Percentiles rank a stretch among this genome's conserved stretches.
phyloP scores from a whole-genome alignment of 2,888 invertebrate species.

The Drosophila neotestacea region DNA sequence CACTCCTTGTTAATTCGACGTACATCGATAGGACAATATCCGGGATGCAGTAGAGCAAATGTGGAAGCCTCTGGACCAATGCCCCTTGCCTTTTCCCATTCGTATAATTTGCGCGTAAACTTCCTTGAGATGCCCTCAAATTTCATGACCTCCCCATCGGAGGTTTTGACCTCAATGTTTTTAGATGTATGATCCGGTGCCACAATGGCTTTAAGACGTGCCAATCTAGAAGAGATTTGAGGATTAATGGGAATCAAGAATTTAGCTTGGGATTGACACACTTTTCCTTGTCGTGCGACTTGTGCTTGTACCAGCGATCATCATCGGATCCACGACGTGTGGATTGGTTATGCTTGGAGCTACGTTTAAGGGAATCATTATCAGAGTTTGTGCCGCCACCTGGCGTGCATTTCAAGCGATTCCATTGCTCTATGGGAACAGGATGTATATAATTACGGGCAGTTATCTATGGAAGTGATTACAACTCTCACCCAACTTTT shows the following conservation, averaged over 20 bases:
- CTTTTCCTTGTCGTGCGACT: slow-evolving; percentile 89
- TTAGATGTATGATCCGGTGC: slow-evolving; percentile 86
- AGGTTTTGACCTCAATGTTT: slow-evolving; percentile 93
- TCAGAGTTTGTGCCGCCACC: slow-evolving; percentile 86
- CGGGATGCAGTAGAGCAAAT: slow-evolving; percentile 90
- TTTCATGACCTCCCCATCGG: slow-evolving; percentile 91
- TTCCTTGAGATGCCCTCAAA: slow-evolving; percentile 95
- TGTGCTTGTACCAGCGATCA: slow-evolving; percentile 87
- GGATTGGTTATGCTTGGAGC: slow-evolving; percentile 69
- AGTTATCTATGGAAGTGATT: background rate
- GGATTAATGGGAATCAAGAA: background rate
- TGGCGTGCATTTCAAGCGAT: slow-evolving; percentile 88
- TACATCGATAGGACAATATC: slow-evolving; percentile 85
- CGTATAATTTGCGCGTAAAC: slow-evolving; percentile 95
- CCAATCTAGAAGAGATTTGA: slow-evolving; percentile 65
- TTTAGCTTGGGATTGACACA: slow-evolving; percentile 80
- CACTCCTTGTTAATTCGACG: slow-evolving; percentile 82
- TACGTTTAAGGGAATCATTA: slow-evolving; percentile 82
- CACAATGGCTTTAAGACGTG: slow-evolving; percentile 86
- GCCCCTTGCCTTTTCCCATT: slow-evolving; percentile 96
- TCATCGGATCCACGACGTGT: slow-evolving; percentile 77
- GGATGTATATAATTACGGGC: background rate
- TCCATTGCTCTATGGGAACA: slow-evolving; percentile 90
- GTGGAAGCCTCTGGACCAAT: slow-evolving; percentile 94
- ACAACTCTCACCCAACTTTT: slow-evolving; percentile 88